These are phyloP conservation scores for Harpalus rufipes DNA, from an alignment of 2,888 invertebrate genomes.

Conservation along the genomic window DNA sequence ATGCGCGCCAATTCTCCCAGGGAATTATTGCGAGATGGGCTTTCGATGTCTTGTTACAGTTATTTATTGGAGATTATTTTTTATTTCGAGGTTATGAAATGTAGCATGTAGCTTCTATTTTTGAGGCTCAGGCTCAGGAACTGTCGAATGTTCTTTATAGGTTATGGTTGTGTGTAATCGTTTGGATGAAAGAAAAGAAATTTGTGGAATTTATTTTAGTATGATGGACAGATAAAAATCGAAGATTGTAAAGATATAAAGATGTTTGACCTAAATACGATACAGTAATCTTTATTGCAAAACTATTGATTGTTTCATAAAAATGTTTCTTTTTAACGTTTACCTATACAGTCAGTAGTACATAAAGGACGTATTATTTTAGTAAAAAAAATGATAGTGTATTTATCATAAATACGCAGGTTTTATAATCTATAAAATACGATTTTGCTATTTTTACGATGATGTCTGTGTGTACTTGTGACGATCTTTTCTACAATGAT, in stretches of 20 bases:
- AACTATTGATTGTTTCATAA: constrained; percentile 3
- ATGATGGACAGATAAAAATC: not conserved
- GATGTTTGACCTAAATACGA: not conserved
- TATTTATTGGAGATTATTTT: constrained; percentile 51
- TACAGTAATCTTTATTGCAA: not conserved
- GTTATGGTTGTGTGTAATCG: constrained; percentile 48
- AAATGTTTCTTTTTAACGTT: not conserved
- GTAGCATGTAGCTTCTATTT: constrained; percentile 51
- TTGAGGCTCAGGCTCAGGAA: not conserved
- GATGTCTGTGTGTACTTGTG: too few relatives aligned
- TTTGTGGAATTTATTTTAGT: constrained; percentile 15
- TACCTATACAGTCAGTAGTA: too few relatives aligned
- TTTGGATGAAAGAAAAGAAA: constrained; percentile 30
- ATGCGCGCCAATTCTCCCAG: constrained; percentile 11
- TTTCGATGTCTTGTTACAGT: constrained; percentile 48
- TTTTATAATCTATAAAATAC: too few relatives aligned
- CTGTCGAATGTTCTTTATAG: constrained; percentile 33
- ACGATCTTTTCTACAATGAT: too few relatives aligned
- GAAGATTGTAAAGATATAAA: not conserved
- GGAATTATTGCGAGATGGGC: constrained; percentile 30
- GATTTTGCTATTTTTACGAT: too few relatives aligned
- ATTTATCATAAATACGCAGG: too few relatives aligned
- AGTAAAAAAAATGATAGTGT: too few relatives aligned
- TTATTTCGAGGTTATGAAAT: constrained; percentile 35
- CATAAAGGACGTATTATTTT: too few relatives aligned